Base-by-base conservation (phyloP, 2,113 vertebrate species). In the Copsychus sechellarum region DNA sequence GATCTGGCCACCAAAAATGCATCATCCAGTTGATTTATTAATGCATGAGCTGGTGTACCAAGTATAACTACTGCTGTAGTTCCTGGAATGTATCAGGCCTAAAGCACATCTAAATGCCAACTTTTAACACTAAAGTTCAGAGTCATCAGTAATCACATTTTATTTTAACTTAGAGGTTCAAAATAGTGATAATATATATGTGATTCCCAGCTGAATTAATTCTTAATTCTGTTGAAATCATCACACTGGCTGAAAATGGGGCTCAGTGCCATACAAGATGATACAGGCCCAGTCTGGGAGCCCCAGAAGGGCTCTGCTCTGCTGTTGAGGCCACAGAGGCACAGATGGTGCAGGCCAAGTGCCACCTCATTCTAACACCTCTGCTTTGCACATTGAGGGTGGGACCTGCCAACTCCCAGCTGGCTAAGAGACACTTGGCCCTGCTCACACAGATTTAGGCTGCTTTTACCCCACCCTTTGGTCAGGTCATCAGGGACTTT, bases 301-400 rank as follows among this genome's bases (percentile, higher is more conserved):
- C 53, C 3, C 14, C 12, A 1, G 10, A 28, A 64, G 57, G 7
- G 1, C 47, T 62, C 17, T 62, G 38, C 40, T 50, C 6, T 47
- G 42, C 18, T 8, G 2, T 1, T 23, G 45, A 19, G 48, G 34
- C 29, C 34, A 18, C 47, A 10, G 33, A 53, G 53, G 8, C 9
- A 26, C 56, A 82, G 47, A 36, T 38, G 23, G 29, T 3, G 5
- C 18, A 43, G 25, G 23, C 50, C 66, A 57, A 22, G 21, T 6
- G 26, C 29, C 60, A 8, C 1, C 33, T 47, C 43, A 0, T 48
- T 31, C 80, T 45, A 7, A 33, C 0, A 0, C 19, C 58, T 66
- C 43, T 50, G 70, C 48, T 38, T 17, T 69, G 57, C 43, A 36
- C 17, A 5, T 9, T 38, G 38, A 29, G 50, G 48, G 18, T 60